These are phyloP conservation scores for Nesogale talazaci DNA, from an alignment of 2,113 vertebrate genomes.

Conservation along the genomic window DNA sequence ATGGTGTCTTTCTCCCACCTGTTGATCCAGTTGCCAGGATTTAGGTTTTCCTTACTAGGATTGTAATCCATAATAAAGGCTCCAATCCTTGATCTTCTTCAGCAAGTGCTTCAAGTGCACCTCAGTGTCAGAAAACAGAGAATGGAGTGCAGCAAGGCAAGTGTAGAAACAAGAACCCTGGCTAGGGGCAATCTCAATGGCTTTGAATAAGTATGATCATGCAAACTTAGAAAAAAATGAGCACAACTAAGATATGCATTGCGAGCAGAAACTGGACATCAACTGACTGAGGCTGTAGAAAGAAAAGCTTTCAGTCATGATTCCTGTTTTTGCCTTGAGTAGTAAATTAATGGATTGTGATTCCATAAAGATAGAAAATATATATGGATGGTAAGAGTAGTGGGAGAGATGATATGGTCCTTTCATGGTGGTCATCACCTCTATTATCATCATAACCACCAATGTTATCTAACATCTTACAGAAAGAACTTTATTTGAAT, in stretches of 20 bases:
- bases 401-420: not conserved
- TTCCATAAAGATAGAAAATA: not conserved
- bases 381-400: not conserved
- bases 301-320: not conserved
- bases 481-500: conserved; percentile 2
- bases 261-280: not conserved
- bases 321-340: not conserved
- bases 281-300: not conserved
- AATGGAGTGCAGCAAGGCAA: not conserved
- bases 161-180: not conserved
- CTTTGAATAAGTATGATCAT: no score
- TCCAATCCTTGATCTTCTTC: no score
- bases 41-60: no score
- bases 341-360: not conserved
- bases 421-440: not conserved
- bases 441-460: not conserved
- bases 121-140: not conserved
- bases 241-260: not conserved
- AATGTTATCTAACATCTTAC: conserved; percentile 5
- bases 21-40: no score
- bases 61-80: no score
- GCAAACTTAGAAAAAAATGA: not conserved
- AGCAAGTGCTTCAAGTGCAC: no score
- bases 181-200: not conserved
- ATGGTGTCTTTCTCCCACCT: no score